Evolutionary conservation across 1,140 invertebrate genomes (phyloP), one percentile per base, ranked within the genome.

Genomic region (Cecropterus lyciades): DNA sequence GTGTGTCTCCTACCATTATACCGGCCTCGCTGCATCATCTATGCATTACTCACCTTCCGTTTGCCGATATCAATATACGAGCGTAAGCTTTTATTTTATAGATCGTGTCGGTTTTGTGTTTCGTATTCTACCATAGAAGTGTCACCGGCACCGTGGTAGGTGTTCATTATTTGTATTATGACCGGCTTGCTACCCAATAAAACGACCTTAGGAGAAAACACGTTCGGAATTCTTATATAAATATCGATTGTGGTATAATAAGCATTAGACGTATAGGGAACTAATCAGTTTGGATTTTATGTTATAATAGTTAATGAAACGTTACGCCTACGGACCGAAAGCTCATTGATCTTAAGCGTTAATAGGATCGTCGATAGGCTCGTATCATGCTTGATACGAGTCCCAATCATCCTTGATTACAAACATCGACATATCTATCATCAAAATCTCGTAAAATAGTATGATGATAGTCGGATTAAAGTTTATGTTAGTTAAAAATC

Each of bases 251-350:
- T 37, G 9, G 11, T 65, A 69, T 65, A 73, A 76, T 75, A 65
- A 73, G 63, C 67, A 51, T 77, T 69, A 68, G 71, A 69, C 51
- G 51, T 72, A 24, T 51, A 78, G 77, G 72, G 73, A 81, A 81
- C 82, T 88, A 83, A 88, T 87, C 78, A 85, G 77, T 75, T 83
- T 70, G 72, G 80, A 73, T 85, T 87, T 87, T 77, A 82, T 82
- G 80, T 84, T 91, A 80, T 86, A 87, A 84, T 82, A 82, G 75
- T 87, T 87, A 91, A 91, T 88, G 85, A 85, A 87, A 79, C 72
- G 85, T 75, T 79, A 77, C 86, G 82, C 88, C 86, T 84, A 91
- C 84, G 65, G 68, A 56, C 48, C 71, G 70, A 76, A 75, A 79
- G 72, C 77, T 74, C 78, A 85, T 87, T 87, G 82, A 89, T 89